Conservation (phyloP, 2,113 vertebrate genomes). For the Triplophysa rosa region DNA sequence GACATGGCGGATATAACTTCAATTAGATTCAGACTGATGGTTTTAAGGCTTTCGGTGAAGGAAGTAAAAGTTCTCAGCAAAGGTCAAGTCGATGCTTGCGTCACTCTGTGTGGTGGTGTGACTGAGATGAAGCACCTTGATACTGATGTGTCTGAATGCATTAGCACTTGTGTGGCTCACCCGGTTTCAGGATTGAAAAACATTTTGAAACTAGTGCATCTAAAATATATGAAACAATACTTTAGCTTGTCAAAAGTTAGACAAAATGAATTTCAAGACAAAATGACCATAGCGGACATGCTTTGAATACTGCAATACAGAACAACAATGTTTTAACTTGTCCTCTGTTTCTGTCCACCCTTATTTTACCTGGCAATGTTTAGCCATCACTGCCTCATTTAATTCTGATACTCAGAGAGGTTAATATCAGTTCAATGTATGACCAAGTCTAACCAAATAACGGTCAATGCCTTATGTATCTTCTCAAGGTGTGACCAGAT, state of each 20-base stretch:
- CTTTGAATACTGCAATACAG: too few species aligned
- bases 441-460: not conserved
- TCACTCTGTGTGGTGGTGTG: not conserved
- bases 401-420: not conserved
- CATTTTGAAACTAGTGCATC: too few species aligned
- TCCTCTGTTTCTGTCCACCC: not conserved
- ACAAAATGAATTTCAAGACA: too few species aligned
- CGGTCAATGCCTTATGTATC: not conserved
- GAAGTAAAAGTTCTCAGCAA: not conserved
- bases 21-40: not conserved
- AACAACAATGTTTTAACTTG: not conserved
- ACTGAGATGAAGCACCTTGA: not conserved
- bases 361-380: conserved; percentile 3
- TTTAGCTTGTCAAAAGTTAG: too few species aligned
- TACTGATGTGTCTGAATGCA: not conserved
- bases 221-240: too few species aligned
- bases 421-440: not conserved
- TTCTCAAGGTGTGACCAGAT: not conserved
- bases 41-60: not conserved
- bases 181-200: too few species aligned
- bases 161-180: too few species aligned
- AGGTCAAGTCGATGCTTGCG: not conserved
- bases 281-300: too few species aligned
- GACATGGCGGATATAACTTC: not conserved
- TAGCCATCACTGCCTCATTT: not conserved